phyloP scores from a whole-genome alignment of 1,140 invertebrate species.

The Drusus annulatus region DNA sequence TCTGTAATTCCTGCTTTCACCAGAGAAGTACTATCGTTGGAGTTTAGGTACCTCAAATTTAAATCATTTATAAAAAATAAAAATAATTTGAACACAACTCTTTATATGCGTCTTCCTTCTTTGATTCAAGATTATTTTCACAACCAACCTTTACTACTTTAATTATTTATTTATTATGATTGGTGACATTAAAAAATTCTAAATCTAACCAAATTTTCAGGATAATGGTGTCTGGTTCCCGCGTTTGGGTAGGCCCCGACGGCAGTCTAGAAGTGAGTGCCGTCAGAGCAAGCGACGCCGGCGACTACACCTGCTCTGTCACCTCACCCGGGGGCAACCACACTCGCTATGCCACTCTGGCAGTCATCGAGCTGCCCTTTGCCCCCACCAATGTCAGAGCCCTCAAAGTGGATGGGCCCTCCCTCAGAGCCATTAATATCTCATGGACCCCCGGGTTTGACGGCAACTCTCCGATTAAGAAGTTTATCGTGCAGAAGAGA shows the following conservation, averaged over 20 bases:
- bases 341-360: constrained; percentile 85
- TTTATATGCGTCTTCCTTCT: too few relatives aligned
- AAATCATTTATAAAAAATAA: too few relatives aligned
- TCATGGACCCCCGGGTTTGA: constrained; percentile 97
- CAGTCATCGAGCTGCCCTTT: constrained; percentile 95
- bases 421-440: constrained; percentile 86
- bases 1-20: too few relatives aligned
- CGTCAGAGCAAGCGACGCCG: constrained; percentile 86
- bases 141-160: too few relatives aligned
- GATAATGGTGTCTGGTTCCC: constrained; percentile 77
- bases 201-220: constrained; percentile 62
- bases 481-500: constrained; percentile 93
- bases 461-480: constrained; percentile 95
- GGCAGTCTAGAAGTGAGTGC: constrained; percentile 86
- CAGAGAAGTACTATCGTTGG: too few relatives aligned
- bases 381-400: constrained; percentile 91
- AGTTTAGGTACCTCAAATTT: too few relatives aligned
- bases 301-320: constrained; percentile 87
- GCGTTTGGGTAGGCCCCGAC: constrained; percentile 81
- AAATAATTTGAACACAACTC: too few relatives aligned
- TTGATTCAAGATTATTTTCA: too few relatives aligned
- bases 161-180: too few relatives aligned
- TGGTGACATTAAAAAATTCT: too few relatives aligned
- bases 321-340: constrained; percentile 93
- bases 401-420: constrained; percentile 73